A percentile compares a stretch with the other conserved stretches of the same genome.
These are phyloP conservation scores for Ichneumoninae sp. DNA, from an alignment of 2,888 invertebrate genomes.

Conservation along the genomic window DNA sequence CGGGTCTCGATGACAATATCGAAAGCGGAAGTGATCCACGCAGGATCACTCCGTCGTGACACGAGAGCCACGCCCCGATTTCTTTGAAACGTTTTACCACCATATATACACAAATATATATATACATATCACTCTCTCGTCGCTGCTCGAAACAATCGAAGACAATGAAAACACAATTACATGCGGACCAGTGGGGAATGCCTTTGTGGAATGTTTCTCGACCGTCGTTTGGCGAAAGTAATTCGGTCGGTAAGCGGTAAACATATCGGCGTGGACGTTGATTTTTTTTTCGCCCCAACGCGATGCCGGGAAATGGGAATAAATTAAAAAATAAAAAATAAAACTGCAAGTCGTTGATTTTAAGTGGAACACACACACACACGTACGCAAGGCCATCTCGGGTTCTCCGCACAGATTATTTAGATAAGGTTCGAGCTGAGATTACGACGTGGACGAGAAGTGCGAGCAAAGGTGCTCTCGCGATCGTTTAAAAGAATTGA, in stretches of 20 bases:
- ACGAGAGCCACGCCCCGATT: slow-evolving; percentile 50
- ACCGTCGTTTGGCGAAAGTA: slow-evolving; percentile 45
- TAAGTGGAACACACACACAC: slow-evolving; percentile 40
- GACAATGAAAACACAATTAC: slow-evolving; percentile 56
- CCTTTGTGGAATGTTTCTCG: slow-evolving; percentile 25
- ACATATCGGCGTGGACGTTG: background rate
- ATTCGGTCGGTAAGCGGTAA: slow-evolving; percentile 6
- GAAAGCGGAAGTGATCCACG: slow-evolving; percentile 9
- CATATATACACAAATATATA: background rate
- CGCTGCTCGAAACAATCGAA: slow-evolving; percentile 35
- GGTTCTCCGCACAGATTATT: slow-evolving; percentile 52
- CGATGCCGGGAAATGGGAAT: background rate
- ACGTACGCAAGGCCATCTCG: slow-evolving; percentile 7
- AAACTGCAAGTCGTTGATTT: slow-evolving; percentile 36
- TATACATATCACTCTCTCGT: slow-evolving; percentile 11
- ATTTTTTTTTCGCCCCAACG: slow-evolving; percentile 16
- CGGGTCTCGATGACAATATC: slow-evolving; percentile 28
- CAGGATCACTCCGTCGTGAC: slow-evolving; percentile 26
- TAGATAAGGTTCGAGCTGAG: slow-evolving; percentile 59
- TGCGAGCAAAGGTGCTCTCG: slow-evolving; percentile 24
- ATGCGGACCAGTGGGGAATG: slow-evolving; percentile 43
- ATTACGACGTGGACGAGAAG: slow-evolving; percentile 44
- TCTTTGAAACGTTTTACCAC: slow-evolving; percentile 31
- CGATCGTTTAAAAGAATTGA: slow-evolving; percentile 34
- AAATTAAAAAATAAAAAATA: background rate